Percentiles rank a stretch among this genome's conserved stretches.
Evolutionary conservation across 2,888 invertebrate species (phyloP).

Genomic region (Dynastes maya): DNA sequence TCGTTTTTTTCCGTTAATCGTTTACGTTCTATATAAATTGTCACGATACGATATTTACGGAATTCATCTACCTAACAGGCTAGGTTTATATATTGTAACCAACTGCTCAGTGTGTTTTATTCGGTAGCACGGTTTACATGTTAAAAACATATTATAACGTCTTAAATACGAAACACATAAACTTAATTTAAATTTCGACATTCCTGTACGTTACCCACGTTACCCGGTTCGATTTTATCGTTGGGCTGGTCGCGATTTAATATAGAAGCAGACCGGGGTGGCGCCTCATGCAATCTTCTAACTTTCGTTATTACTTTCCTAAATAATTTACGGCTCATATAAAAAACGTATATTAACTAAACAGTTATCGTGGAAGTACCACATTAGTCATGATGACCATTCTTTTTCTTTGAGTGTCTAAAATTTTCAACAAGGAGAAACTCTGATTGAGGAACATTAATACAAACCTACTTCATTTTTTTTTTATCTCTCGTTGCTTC

Average conservation of each 20-base stretch:
- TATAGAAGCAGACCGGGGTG: conserved; percentile 35
- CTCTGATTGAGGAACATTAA: neutral
- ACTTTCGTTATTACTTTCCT: conserved; percentile 20
- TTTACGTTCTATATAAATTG: conserved; percentile 16
- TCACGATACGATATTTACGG: conserved; percentile 10
- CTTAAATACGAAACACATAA: conserved; percentile 29
- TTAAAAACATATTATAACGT: conserved; percentile 32
- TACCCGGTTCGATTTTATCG: conserved; percentile 40
- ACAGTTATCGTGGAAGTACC: neutral
- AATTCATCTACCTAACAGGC: neutral
- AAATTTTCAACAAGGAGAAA: neutral
- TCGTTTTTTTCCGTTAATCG: conserved; percentile 1
- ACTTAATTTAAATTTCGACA: conserved; percentile 43
- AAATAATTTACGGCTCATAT: conserved; percentile 7
- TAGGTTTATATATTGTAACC: neutral
- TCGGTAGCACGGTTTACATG: conserved; percentile 25
- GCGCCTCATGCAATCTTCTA: conserved; percentile 43
- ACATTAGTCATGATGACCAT: no score
- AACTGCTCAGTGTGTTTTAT: neutral
- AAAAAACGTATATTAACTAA: conserved; percentile 3
- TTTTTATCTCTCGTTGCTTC: no score
- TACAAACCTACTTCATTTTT: no score
- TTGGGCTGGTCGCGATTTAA: conserved; percentile 36
- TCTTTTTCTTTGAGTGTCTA: no score
- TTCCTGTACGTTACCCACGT: conserved; percentile 23